Percentiles rank a stretch among this genome's conserved stretches.
These are phyloP conservation scores for Orussus abietinus DNA, from an alignment of 1,140 invertebrate species.

Conservation along the genomic window DNA sequence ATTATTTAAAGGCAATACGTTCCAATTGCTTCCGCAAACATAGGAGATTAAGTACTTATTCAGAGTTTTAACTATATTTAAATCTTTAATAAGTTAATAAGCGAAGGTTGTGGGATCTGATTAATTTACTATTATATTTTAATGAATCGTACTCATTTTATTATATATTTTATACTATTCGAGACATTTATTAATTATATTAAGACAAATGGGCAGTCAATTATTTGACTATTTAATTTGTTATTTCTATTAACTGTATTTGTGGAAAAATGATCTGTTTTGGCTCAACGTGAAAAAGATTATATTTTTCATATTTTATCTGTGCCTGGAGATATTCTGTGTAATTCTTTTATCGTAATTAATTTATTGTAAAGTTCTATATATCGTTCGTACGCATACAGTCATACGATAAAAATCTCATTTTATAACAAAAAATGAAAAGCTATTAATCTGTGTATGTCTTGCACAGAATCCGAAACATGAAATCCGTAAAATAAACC, in stretches of 20 bases:
- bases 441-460: too few species aligned
- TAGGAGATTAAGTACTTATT: too few species aligned
- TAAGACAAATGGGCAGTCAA: too few species aligned
- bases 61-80: slow-evolving; percentile 2
- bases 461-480: too few species aligned
- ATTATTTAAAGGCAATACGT: slow-evolving; percentile 1
- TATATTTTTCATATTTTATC: not conserved
- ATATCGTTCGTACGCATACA: too few species aligned
- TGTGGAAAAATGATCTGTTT: slow-evolving; percentile 2
- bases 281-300: not conserved
- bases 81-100: not conserved
- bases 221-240: too few species aligned
- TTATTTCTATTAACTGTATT: not conserved
- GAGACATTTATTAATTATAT: too few species aligned
- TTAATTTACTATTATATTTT: slow-evolving; percentile 9
- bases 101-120: slow-evolving; percentile 18
- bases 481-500: too few species aligned
- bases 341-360: not conserved
- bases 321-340: not conserved
- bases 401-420: too few species aligned
- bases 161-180: slow-evolving; percentile 2
- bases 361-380: too few species aligned
- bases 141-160: not conserved
- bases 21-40: slow-evolving; percentile 2
- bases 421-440: too few species aligned